These are phyloP conservation scores for Syrphus vitripennis DNA, from an alignment of 2,888 invertebrate species.

Conservation along the genomic window DNA sequence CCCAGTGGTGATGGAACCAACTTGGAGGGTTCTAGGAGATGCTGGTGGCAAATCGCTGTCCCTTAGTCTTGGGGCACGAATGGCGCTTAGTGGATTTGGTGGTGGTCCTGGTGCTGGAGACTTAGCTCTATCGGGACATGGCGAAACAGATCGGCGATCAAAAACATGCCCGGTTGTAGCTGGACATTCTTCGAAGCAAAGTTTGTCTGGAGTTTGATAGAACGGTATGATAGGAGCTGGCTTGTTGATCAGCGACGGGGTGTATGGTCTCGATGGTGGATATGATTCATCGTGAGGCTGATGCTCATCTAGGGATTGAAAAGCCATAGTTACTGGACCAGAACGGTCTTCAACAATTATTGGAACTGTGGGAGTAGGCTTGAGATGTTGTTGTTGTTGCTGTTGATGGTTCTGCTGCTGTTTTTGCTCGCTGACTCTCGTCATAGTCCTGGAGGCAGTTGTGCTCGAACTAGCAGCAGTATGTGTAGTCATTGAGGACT, in stretches of 20 bases:
- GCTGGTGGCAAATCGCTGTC: conserved; percentile 79
- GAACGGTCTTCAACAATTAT: conserved; percentile 81
- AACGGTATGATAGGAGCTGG: conserved; percentile 89
- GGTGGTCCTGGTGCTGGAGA: conserved; percentile 89
- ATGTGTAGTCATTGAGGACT: conserved; percentile 40
- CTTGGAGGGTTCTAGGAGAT: conserved; percentile 75
- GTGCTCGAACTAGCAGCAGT: conserved; percentile 69
- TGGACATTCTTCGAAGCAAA: conserved; percentile 86
- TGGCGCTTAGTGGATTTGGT: conserved; percentile 84
- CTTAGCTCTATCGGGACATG: conserved; percentile 85
- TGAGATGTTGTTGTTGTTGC: conserved; percentile 60
- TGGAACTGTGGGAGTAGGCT: conserved; percentile 75
- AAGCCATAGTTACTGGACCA: conserved; percentile 84
- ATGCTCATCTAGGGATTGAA: conserved; percentile 85
- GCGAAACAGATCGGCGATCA: conserved; percentile 86
- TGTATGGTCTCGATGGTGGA: conserved; percentile 83
- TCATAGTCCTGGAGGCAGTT: conserved; percentile 69
- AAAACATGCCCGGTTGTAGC: conserved; percentile 84
- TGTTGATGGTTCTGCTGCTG: conserved; percentile 67
- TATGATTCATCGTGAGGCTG: conserved; percentile 78
- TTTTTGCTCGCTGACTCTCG: conserved; percentile 66
- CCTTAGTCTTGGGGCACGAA: conserved; percentile 85
- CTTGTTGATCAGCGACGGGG: conserved; percentile 87
- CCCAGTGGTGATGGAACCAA: conserved; percentile 80
- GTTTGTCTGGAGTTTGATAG: conserved; percentile 87